Conservation (phyloP, 2,888 invertebrate genomes). For the Melanostoma scalare region DNA sequence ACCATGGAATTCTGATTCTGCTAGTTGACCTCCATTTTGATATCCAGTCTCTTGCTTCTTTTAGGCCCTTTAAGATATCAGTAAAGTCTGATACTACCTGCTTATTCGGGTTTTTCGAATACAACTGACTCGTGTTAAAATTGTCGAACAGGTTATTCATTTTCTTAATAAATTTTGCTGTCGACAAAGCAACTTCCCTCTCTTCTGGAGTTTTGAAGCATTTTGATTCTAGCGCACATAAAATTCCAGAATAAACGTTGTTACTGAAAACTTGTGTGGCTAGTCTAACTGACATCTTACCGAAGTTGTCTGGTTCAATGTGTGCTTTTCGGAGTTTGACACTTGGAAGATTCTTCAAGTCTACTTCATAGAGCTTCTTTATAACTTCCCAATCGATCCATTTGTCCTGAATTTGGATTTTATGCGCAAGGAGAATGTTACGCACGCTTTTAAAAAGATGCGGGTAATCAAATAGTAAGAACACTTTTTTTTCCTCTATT, state of each 20-base stretch:
- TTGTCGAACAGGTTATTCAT: neutral
- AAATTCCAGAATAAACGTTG: neutral
- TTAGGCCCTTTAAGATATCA: too few relatives aligned
- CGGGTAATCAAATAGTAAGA: too few relatives aligned
- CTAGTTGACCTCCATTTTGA: too few relatives aligned
- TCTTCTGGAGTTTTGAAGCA: neutral
- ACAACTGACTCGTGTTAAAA: neutral
- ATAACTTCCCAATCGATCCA: neutral
- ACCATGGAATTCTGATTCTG: too few relatives aligned
- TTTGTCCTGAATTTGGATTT: too few relatives aligned
- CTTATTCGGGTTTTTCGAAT: too few relatives aligned
- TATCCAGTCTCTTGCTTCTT: too few relatives aligned
- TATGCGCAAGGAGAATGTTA: too few relatives aligned
- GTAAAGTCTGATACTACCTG: too few relatives aligned
- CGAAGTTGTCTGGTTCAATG: neutral
- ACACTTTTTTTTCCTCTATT: too few relatives aligned
- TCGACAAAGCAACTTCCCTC: neutral
- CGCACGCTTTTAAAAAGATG: too few relatives aligned
- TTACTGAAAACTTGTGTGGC: neutral
- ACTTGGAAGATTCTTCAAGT: neutral
- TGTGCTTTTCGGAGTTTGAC: neutral
- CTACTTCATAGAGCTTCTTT: neutral
- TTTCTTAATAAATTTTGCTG: neutral
- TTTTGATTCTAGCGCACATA: neutral
- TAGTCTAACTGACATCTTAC: neutral